phyloP scores from a whole-genome alignment of 2,797 vertebrate species.

The Aphelocoma californica region DNA sequence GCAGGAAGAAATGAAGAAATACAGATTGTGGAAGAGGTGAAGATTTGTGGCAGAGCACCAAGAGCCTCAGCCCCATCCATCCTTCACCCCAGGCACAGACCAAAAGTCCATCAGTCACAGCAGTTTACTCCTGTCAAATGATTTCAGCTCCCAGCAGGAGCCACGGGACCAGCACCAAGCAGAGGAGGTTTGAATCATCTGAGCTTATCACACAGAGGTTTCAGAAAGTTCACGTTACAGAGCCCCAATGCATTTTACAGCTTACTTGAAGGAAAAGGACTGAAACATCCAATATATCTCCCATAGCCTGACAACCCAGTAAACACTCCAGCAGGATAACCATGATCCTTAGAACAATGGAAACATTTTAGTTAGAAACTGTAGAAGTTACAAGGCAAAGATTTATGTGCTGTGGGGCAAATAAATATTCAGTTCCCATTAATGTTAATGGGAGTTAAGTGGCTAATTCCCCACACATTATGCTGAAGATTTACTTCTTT shows the following conservation, averaged over 20 bases:
- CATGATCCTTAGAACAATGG: constrained; percentile 66
- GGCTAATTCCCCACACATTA: constrained; percentile 70
- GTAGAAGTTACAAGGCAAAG: constrained; percentile 64
- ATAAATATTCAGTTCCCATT: constrained; percentile 73
- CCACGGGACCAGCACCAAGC: background rate
- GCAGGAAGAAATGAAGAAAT: background rate
- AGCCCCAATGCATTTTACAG: constrained; percentile 43
- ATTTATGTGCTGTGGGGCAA: constrained; percentile 70
- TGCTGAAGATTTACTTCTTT: constrained; percentile 66
- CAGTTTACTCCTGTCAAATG: constrained; percentile 3
- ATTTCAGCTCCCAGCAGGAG: constrained; percentile 25
- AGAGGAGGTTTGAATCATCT: constrained; percentile 18
- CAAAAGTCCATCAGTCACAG: constrained; percentile 3
- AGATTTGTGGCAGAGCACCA: background rate
- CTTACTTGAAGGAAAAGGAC: constrained; percentile 41
- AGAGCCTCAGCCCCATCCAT: background rate
- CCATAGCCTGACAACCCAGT: constrained; percentile 49
- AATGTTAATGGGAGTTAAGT: constrained; percentile 74
- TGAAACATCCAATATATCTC: constrained; percentile 57
- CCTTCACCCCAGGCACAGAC: background rate
- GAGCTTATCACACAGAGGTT: constrained; percentile 43
- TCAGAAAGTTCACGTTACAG: constrained; percentile 32
- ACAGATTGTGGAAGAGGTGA: background rate
- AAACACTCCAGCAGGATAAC: constrained; percentile 64
- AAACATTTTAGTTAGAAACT: constrained; percentile 68